Conservation (phyloP, 2,797 vertebrate genomes). For the Pelodytes ibericus region DNA sequence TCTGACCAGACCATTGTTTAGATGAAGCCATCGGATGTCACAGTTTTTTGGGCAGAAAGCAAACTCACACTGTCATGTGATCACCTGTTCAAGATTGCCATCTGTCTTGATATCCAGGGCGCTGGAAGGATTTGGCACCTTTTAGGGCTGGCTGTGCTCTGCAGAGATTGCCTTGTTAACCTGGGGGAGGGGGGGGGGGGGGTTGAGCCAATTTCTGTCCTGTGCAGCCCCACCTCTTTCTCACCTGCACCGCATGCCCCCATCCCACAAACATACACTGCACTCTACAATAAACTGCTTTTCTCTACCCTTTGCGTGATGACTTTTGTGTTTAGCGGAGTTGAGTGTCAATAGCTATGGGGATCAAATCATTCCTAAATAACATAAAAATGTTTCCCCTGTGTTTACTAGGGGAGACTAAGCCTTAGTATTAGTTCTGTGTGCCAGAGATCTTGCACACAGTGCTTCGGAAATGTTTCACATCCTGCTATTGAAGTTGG, state of each 20-base stretch:
- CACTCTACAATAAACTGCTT: slow-evolving; percentile 46
- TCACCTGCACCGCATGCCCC: slow-evolving; percentile 9
- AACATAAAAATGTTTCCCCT: no score
- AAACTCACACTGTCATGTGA: neutral
- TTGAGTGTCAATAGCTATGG: no score
- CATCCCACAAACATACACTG: slow-evolving; percentile 24
- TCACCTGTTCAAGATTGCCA: slow-evolving; percentile 6
- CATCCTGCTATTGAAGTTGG: no score
- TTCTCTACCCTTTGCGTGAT: slow-evolving; percentile 23
- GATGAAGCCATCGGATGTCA: slow-evolving; percentile 1
- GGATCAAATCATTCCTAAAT: no score
- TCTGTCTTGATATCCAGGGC: neutral
- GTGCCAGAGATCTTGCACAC: no score
- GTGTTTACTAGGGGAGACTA: no score
- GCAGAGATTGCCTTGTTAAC: slow-evolving; percentile 8
- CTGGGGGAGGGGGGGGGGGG: no score
- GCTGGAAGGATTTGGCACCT: neutral
- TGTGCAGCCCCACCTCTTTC: slow-evolving; percentile 4
- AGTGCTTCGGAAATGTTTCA: no score
- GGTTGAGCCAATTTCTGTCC: neutral
- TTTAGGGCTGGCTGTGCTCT: slow-evolving; percentile 1
- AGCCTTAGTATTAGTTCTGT: no score
- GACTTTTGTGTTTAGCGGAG: no score
- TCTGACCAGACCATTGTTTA: slow-evolving; percentile 6
- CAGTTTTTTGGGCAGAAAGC: neutral